Evolutionary conservation across 2,113 vertebrate genomes (phyloP).

Genomic region (Numida meleagris): DNA sequence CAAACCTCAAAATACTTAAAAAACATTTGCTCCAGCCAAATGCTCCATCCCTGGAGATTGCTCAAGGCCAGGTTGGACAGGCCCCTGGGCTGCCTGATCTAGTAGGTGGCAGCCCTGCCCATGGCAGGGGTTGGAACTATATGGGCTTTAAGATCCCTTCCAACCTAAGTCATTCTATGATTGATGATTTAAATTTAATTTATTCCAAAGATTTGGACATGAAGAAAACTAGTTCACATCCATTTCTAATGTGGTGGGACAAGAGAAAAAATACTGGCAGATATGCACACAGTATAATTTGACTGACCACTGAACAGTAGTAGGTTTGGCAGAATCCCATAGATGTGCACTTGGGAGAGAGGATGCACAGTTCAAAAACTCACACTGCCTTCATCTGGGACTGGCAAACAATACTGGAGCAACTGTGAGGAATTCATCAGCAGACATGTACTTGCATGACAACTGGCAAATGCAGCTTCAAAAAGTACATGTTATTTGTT

Average conservation of each 20-base stretch:
- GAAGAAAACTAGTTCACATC: not conserved
- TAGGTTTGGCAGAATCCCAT: not conserved
- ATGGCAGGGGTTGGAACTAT: too few relatives aligned
- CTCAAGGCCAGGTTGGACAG: too few relatives aligned
- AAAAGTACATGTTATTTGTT: not conserved
- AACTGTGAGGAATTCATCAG: not conserved
- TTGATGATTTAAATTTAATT: not conserved
- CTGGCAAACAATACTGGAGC: not conserved
- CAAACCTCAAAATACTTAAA: not conserved
- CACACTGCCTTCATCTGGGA: not conserved
- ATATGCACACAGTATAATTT: not conserved
- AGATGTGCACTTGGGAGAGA: not conserved
- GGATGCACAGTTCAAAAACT: not conserved
- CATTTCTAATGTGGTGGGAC: not conserved
- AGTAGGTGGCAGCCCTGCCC: too few relatives aligned
- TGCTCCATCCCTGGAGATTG: not conserved
- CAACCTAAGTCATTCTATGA: too few relatives aligned
- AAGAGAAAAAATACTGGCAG: not conserved
- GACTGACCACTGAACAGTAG: not conserved
- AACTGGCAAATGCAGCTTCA: not conserved
- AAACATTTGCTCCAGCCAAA: not conserved
- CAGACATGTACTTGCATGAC: not conserved
- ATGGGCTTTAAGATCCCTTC: too few relatives aligned
- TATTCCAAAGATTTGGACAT: not conserved
- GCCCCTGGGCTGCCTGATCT: too few relatives aligned